Evolutionary conservation across 2,888 invertebrate species (phyloP).

Genomic region (Thymelicus lineola): DNA sequence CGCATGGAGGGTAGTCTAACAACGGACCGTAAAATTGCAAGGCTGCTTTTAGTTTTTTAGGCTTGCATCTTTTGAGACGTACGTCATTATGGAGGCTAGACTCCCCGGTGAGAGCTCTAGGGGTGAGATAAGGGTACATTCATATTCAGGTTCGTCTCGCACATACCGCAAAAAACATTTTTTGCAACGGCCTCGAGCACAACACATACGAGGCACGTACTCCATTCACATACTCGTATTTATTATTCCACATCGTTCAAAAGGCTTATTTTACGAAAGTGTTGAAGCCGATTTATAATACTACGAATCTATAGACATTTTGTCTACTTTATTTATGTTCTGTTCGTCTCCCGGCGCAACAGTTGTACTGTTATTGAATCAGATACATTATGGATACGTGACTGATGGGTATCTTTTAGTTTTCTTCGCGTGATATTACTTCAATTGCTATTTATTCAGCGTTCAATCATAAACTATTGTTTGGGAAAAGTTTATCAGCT

Average conservation of each 20-base stretch:
- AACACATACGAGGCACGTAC: constrained; percentile 50
- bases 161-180: constrained; percentile 45
- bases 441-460: constrained; percentile 2
- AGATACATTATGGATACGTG: constrained; percentile 30
- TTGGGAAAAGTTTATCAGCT: background rate
- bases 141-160: constrained; percentile 45
- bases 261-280: constrained; percentile 48
- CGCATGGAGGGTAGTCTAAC: constrained; percentile 58
- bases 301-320: constrained; percentile 43
- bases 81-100: constrained; percentile 76
- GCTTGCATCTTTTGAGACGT: constrained; percentile 75
- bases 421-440: constrained; percentile 17
- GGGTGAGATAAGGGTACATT: constrained; percentile 48
- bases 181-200: constrained; percentile 44
- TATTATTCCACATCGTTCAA: constrained; percentile 48
- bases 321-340: constrained; percentile 37
- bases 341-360: constrained; percentile 38
- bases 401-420: constrained; percentile 17
- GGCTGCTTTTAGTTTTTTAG: constrained; percentile 54
- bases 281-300: constrained; percentile 49
- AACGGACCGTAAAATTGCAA: constrained; percentile 69
- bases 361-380: constrained; percentile 39
- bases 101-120: constrained; percentile 57
- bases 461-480: background rate
- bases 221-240: constrained; percentile 46